phyloP scores from a whole-genome alignment of 2,888 invertebrate species.

The Periphyllus acericola region DNA sequence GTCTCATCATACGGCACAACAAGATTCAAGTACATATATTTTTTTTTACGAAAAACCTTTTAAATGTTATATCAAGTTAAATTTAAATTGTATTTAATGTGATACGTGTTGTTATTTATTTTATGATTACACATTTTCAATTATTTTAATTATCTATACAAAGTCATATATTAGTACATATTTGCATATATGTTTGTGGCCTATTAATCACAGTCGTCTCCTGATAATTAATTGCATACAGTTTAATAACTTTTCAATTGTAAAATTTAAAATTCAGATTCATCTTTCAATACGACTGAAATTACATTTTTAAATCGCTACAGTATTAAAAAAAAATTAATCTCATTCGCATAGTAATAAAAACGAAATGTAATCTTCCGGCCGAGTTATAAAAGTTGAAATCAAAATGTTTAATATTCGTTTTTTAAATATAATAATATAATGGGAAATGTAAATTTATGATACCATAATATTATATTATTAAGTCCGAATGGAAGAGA shows the following conservation, averaged over 20 bases:
- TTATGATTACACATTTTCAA: background rate
- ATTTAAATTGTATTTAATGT: background rate
- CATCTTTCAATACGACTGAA: conserved; percentile 16
- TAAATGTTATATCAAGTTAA: background rate
- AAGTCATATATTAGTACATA: background rate
- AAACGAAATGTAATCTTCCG: conserved; percentile 37
- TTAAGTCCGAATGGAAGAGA: conserved; percentile 21
- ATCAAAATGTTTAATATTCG: conserved; percentile 51
- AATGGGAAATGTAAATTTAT: conserved; percentile 49
- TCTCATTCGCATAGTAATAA: conserved; percentile 37
- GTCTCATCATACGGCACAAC: too few relatives aligned
- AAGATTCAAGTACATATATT: too few relatives aligned
- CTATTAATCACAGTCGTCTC: background rate
- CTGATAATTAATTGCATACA: background rate
- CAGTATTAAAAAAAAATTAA: conserved; percentile 31
- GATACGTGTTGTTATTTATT: background rate
- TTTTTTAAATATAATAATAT: conserved; percentile 41
- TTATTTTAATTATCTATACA: too few relatives aligned
- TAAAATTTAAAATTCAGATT: conserved; percentile 34
- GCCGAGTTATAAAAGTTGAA: conserved; percentile 42
- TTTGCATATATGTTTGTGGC: background rate
- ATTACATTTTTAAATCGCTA: conserved; percentile 24
- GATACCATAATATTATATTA: background rate
- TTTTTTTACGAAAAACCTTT: background rate
- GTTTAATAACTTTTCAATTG: conserved; percentile 2